phyloP scores from a whole-genome alignment of 2,888 invertebrate species.

The Cotesia congregata region DNA sequence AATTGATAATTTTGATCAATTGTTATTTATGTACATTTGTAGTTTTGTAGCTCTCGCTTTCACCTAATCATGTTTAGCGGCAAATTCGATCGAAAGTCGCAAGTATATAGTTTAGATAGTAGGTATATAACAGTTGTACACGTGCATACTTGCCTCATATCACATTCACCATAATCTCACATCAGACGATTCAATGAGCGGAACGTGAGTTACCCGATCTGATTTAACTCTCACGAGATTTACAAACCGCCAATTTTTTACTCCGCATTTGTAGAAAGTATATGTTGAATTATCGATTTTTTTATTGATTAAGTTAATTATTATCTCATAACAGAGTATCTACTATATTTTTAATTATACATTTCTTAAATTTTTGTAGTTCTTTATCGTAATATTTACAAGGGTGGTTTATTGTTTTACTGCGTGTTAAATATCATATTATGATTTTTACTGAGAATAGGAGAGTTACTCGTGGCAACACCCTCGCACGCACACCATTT shows the following conservation, averaged over 20 bases:
- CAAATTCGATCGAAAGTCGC: slow-evolving; percentile 39
- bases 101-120: slow-evolving; percentile 34
- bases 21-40: slow-evolving; percentile 9
- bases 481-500: slow-evolving; percentile 8
- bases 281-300: not conserved
- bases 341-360: too few relatives aligned
- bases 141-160: slow-evolving; percentile 15
- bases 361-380: too few relatives aligned
- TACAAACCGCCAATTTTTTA: slow-evolving; percentile 12
- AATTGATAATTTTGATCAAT: slow-evolving; percentile 21
- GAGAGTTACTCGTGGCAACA: not conserved
- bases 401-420: not conserved
- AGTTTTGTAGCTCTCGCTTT: slow-evolving; percentile 31
- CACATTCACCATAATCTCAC: slow-evolving; percentile 13
- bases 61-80: slow-evolving; percentile 19
- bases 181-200: slow-evolving; percentile 28
- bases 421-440: not conserved
- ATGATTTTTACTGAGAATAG: not conserved
- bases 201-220: slow-evolving; percentile 30
- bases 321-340: too few relatives aligned
- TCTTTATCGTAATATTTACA: too few relatives aligned
- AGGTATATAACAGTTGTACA: slow-evolving; percentile 14
- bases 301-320: not conserved
- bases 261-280: not conserved
- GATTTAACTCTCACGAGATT: slow-evolving; percentile 31